phyloP scores from a whole-genome alignment of 2,113 vertebrate species.

The Pungitius pungitius region DNA sequence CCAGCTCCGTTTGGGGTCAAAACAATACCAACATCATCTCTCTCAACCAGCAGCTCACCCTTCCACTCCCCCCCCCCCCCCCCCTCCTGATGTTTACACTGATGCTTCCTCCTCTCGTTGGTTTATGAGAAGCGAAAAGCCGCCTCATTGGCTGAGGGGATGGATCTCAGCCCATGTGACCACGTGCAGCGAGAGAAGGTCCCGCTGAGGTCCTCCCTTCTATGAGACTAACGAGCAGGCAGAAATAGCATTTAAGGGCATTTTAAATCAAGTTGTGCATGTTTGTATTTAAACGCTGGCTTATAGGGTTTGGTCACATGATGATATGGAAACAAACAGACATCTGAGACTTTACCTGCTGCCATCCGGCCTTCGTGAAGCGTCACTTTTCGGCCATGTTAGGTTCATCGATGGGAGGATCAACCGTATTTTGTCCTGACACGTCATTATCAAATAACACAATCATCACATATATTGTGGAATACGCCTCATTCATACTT shows the following conservation, averaged over 20 bases:
- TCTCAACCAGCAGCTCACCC: too few relatives aligned
- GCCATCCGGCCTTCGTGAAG: neutral
- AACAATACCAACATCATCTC: neutral
- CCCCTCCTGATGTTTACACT: too few relatives aligned
- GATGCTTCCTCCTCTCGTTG: too few relatives aligned
- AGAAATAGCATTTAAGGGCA: neutral
- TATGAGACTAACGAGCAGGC: constrained; percentile 11
- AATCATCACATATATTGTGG: neutral
- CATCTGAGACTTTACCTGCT: too few relatives aligned
- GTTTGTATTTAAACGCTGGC: neutral
- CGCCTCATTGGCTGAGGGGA: too few relatives aligned
- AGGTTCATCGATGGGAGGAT: constrained; percentile 54
- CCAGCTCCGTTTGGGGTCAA: constrained; percentile 9
- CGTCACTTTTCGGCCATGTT: neutral
- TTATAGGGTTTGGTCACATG: neutral
- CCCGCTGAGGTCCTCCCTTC: too few relatives aligned
- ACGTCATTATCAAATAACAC: too few relatives aligned
- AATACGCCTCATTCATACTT: neutral
- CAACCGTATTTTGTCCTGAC: neutral
- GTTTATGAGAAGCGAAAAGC: too few relatives aligned
- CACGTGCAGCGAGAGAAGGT: too few relatives aligned
- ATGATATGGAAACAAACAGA: neutral
- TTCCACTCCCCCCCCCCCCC: too few relatives aligned
- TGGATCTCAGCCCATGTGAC: too few relatives aligned
- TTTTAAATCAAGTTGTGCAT: constrained; percentile 11